Conservation (phyloP, 2,797 vertebrate species). For the Rhabdomys pumilio region DNA sequence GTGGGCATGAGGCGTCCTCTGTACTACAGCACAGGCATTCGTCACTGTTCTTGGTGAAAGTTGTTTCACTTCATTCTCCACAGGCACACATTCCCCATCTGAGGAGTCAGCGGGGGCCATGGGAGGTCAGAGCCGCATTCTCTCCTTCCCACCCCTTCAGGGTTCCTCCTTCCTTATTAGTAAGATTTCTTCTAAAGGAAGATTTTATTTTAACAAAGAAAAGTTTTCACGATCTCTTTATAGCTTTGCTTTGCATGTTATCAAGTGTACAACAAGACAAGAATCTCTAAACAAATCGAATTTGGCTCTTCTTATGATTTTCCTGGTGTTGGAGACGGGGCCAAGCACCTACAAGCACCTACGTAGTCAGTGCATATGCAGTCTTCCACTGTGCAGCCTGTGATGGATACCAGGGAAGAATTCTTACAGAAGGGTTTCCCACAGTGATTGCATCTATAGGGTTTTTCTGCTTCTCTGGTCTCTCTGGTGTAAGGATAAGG, state of each 20-base stretch:
- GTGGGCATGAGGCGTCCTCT: background rate
- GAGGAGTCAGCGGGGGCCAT: no score
- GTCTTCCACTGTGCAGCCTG: background rate
- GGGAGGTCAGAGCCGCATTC: background rate
- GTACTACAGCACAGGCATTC: no score
- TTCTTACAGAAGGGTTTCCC: background rate
- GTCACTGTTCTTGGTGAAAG: background rate
- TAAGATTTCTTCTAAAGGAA: background rate
- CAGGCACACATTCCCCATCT: background rate
- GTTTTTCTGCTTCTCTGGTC: background rate
- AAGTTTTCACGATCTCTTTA: background rate
- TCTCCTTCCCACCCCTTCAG: no score
- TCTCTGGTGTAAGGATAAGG: background rate
- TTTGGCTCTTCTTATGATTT: background rate
- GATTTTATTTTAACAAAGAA: background rate
- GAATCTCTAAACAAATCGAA: background rate
- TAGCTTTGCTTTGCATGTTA: background rate
- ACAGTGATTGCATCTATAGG: background rate
- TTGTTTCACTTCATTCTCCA: background rate
- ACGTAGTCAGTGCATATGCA: fast-evolving
- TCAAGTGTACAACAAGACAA: background rate
- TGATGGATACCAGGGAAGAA: no score
- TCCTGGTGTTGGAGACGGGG: background rate
- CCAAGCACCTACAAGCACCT: fast-evolving
- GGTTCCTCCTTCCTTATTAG: no score